Base-by-base conservation (phyloP, 2,797 vertebrate genomes). In the Scolopax bukidnonensis region DNA sequence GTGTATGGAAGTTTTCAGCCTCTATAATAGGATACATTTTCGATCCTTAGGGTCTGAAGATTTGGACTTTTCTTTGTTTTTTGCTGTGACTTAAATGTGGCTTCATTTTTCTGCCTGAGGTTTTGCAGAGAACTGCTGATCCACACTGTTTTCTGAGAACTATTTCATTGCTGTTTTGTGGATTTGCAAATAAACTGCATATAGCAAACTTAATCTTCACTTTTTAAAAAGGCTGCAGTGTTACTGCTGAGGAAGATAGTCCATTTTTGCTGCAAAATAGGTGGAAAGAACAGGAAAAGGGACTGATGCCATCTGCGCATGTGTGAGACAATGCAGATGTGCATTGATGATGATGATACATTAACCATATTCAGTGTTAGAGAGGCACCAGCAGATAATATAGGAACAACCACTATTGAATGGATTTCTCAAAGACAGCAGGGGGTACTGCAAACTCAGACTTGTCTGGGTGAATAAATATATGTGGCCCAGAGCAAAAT, bases 341-440 rank as follows among this genome's bases (percentile, higher is more conserved):
- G n/a, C n/a, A n/a, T n/a, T n/a, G n/a, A n/a, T n/a, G n/a, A n/a
- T n/a, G n/a, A n/a, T n/a, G n/a, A n/a, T n/a, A n/a, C n/a, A n/a
- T 86, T 43, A 24, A 68, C 10, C 27, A 21, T 45, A 21, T 56
- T 60, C n/a, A 8, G 0, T 69, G 54, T 63, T 60, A 45, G 60
- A 68, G 56, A 14, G 25, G 16, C 28, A 87, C 15, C 16, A 68
- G 40, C 57, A 91, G 32, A 45, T 74, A 77, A 54, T 20, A 19
- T 4, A 47, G 38, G 79, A 92, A 32, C 40, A 74, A 51, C 23
- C 16, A 27, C 47, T 79, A 54, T 71, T 80, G 32, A 20, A 2
- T 6, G 2, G 40, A 73, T 73, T 93, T 90, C 67, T 92, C 36
- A 76, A 73, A 86, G 80, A 82, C 81, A 95, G 85, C 83, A 96